These are phyloP conservation scores for Hippocampus zosterae DNA, from an alignment of 2,113 vertebrate species.

Conservation along the genomic window DNA sequence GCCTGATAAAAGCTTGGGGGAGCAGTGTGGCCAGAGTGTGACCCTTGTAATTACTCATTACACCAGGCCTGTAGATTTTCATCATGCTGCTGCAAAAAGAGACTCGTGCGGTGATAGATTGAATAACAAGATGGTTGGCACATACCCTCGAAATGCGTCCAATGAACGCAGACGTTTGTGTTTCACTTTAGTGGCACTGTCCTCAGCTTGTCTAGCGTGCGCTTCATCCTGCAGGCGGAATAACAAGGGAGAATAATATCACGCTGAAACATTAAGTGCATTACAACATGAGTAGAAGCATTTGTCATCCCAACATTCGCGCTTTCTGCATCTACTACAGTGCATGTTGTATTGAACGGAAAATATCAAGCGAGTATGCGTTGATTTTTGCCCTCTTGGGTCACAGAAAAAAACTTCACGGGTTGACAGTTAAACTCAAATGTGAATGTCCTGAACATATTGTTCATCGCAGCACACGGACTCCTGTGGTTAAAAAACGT, in stretches of 20 bases:
- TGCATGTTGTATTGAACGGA: not conserved
- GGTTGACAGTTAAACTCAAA: too few species aligned
- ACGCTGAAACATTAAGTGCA: not conserved
- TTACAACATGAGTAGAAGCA: not conserved
- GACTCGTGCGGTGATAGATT: constrained; percentile 47
- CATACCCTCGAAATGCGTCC: constrained; percentile 71
- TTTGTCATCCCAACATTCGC: not conserved
- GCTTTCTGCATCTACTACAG: not conserved
- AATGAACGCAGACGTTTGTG: constrained; percentile 59
- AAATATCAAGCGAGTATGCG: not conserved
- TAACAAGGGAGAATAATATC: not conserved
- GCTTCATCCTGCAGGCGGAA: constrained; percentile 25
- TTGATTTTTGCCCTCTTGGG: not conserved
- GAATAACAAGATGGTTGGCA: constrained; percentile 33
- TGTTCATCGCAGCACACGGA: too few species aligned
- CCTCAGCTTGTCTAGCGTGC: constrained; percentile 18
- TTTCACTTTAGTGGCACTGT: constrained; percentile 31
- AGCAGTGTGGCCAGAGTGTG: constrained; percentile 72
- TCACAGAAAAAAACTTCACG: not conserved
- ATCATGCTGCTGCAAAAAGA: constrained; percentile 44
- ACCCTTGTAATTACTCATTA: constrained; percentile 70
- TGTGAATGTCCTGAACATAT: too few species aligned
- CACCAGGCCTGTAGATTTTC: constrained; percentile 48
- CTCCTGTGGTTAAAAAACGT: too few species aligned
- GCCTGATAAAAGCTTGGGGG: constrained; percentile 64